Evolutionary conservation across 2,113 vertebrate genomes (phyloP).

Genomic region (Sinocyclocheilus maitianheensis): DNA sequence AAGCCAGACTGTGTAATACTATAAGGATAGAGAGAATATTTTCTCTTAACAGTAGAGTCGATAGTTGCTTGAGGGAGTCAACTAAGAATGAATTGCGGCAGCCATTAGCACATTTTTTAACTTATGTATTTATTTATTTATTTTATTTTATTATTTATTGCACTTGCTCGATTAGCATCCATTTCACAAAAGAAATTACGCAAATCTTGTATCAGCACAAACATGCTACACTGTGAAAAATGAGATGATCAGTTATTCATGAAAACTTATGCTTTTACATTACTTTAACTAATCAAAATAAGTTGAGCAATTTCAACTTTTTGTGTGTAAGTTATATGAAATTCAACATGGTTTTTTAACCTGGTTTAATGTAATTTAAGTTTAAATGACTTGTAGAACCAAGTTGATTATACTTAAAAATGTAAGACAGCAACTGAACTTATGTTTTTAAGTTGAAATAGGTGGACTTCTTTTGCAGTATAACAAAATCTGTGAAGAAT

Average conservation of each 20-base stretch:
- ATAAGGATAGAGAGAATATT: neutral
- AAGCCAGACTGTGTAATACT: slow-evolving; percentile 1
- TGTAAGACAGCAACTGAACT: too few species aligned
- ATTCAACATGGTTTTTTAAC: too few species aligned
- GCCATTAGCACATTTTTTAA: neutral
- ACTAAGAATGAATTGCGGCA: neutral
- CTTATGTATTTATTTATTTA: neutral
- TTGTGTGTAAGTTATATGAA: too few species aligned
- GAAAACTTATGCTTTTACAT: too few species aligned
- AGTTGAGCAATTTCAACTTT: too few species aligned
- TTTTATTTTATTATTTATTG: neutral
- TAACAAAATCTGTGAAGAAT: neutral
- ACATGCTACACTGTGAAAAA: neutral
- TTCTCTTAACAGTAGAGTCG: neutral
- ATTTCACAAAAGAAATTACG: neutral
- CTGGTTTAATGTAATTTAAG: too few species aligned
- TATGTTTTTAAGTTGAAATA: too few species aligned
- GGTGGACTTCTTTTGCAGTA: too few species aligned
- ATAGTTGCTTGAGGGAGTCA: neutral
- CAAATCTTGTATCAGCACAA: neutral
- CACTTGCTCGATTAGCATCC: neutral
- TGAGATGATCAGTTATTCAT: too few species aligned
- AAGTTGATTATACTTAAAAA: too few species aligned
- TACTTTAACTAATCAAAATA: too few species aligned
- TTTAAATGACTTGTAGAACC: too few species aligned